These are phyloP conservation scores for Hofmannophila pseudospretella DNA, from an alignment of 2,888 invertebrate species.

Conservation along the genomic window DNA sequence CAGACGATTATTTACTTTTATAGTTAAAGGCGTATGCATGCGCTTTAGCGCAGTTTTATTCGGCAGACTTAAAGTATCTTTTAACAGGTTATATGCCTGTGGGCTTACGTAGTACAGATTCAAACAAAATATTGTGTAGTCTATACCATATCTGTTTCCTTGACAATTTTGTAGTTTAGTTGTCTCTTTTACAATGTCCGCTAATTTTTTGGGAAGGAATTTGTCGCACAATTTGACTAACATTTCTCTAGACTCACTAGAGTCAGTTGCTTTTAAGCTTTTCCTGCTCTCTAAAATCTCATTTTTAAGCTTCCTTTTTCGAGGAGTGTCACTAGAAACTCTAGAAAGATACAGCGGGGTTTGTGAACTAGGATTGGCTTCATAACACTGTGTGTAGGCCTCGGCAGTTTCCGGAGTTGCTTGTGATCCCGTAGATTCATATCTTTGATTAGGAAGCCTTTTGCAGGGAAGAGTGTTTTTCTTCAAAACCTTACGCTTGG, in stretches of 20 bases:
- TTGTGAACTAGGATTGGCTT: too few species aligned
- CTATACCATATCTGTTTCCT: conserved; percentile 7
- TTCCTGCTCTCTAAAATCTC: background rate
- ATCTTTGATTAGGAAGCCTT: too few species aligned
- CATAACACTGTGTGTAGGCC: too few species aligned
- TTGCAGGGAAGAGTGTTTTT: background rate
- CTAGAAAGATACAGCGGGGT: too few species aligned
- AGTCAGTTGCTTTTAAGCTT: background rate
- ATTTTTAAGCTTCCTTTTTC: background rate
- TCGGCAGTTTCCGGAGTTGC: background rate
- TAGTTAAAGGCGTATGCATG: conserved; percentile 12
- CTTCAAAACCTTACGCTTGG: too few species aligned
- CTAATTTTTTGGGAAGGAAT: conserved; percentile 16
- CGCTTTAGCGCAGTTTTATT: conserved; percentile 12
- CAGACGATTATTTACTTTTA: conserved; percentile 15
- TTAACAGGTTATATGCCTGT: conserved; percentile 18
- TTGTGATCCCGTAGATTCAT: background rate
- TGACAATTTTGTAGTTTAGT: conserved; percentile 10
- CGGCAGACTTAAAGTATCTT: conserved; percentile 17
- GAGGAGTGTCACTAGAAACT: background rate
- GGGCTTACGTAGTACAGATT: conserved; percentile 23
- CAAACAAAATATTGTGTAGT: conserved; percentile 17
- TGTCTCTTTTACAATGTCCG: conserved; percentile 16
- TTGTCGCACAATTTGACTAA: conserved; percentile 14
- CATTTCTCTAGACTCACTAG: conserved; percentile 2